phyloP scores from a whole-genome alignment of 2,113 vertebrate species.

The Eira barbara region DNA sequence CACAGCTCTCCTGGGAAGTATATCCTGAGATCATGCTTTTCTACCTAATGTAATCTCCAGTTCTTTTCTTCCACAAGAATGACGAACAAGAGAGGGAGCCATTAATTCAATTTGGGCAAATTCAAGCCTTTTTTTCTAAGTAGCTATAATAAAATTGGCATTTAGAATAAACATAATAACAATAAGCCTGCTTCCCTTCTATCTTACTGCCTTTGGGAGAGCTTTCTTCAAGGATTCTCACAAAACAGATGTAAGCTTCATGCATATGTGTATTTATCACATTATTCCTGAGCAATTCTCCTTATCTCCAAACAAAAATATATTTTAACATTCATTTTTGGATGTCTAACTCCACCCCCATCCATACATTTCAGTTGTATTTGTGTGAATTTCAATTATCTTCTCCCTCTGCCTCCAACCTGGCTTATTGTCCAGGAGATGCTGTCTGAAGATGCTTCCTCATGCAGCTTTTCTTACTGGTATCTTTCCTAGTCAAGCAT shows the following conservation, averaged over 20 bases:
- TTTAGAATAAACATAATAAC: not conserved
- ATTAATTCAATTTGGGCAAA: not conserved
- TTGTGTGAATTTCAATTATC: not conserved
- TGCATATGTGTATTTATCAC: not conserved
- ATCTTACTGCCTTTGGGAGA: not conserved
- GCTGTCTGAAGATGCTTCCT: not conserved
- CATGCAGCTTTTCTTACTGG: not conserved
- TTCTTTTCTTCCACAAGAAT: not conserved
- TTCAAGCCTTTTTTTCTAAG: not conserved
- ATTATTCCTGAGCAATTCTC: not conserved
- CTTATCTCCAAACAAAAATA: not conserved
- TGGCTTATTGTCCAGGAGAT: not conserved
- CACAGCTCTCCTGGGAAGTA: not conserved
- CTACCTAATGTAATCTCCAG: not conserved
- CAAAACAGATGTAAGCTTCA: not conserved
- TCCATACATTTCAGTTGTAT: not conserved
- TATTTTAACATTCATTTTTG: not conserved
- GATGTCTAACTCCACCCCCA: not conserved
- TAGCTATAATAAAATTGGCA: not conserved
- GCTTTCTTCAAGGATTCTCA: not conserved
- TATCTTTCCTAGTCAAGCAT: not conserved
- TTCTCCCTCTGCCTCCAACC: not conserved
- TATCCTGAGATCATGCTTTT: not conserved
- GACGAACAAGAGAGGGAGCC: not conserved
- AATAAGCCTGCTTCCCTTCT: not conserved